phyloP scores from a whole-genome alignment of 1,140 invertebrate species.

The Drosophila elegans region DNA sequence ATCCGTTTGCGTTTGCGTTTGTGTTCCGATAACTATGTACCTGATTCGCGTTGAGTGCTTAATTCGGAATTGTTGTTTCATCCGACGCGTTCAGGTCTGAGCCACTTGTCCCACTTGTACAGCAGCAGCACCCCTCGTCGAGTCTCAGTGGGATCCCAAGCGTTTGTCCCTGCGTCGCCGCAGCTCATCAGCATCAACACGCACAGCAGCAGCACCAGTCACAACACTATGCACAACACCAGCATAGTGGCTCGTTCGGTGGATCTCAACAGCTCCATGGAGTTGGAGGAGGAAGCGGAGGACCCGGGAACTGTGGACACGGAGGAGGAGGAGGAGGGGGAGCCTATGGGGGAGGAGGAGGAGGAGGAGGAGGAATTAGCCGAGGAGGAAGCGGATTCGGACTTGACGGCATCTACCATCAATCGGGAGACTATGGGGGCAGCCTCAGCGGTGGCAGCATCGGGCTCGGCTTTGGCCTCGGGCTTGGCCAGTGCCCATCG shows the following conservation, averaged over 20 bases:
- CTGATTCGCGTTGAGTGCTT: constrained; percentile 18
- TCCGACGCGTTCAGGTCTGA: constrained; percentile 75
- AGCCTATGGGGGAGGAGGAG: constrained; percentile 66
- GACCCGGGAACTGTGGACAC: constrained; percentile 64
- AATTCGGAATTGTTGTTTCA: constrained; percentile 35
- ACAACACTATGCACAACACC: constrained; percentile 76
- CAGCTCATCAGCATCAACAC: constrained; percentile 80
- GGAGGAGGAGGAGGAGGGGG: constrained; percentile 79
- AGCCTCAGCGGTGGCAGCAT: constrained; percentile 68
- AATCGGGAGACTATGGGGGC: constrained; percentile 84
- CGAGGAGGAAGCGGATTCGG: constrained; percentile 85
- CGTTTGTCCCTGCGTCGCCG: constrained; percentile 83
- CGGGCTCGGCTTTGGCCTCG: constrained; percentile 58
- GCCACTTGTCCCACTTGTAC: constrained; percentile 85
- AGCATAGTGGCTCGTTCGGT: constrained; percentile 76
- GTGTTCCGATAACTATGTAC: constrained; percentile 34
- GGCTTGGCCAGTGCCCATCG: constrained; percentile 76
- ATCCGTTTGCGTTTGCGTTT: constrained; percentile 47
- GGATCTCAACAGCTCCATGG: constrained; percentile 85
- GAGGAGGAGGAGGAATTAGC: constrained; percentile 79
- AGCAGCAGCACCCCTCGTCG: constrained; percentile 84
- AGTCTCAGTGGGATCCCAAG: constrained; percentile 85
- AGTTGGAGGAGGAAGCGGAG: constrained; percentile 78
- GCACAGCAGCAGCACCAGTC: constrained; percentile 68
- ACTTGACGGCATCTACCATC: constrained; percentile 85